These are phyloP conservation scores for Apodemia hepburni DNA, from an alignment of 2,888 invertebrate species.

Conservation along the genomic window DNA sequence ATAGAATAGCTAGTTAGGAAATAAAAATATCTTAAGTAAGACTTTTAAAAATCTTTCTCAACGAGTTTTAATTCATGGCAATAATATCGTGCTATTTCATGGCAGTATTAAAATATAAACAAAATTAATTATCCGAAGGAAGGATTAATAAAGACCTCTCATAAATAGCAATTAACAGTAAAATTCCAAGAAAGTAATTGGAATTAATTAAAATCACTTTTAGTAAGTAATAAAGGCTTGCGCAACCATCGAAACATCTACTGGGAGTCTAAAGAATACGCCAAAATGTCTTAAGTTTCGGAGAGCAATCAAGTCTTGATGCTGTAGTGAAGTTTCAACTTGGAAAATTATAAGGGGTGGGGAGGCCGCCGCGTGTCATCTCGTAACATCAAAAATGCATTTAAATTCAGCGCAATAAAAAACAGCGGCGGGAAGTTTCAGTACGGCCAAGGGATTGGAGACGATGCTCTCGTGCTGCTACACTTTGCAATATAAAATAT, in stretches of 20 bases:
- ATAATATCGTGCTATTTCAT: neutral
- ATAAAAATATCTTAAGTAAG: too few relatives aligned
- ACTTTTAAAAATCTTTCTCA: neutral
- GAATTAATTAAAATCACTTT: slow-evolving; percentile 71
- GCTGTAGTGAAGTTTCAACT: slow-evolving; percentile 79
- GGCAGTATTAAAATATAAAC: slow-evolving; percentile 5
- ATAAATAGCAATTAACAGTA: slow-evolving; percentile 24
- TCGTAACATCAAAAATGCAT: slow-evolving; percentile 82
- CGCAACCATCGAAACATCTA: slow-evolving; percentile 64
- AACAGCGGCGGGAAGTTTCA: slow-evolving; percentile 75
- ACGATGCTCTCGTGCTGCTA: slow-evolving; percentile 50
- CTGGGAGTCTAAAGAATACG: slow-evolving; percentile 77
- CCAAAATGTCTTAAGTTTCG: slow-evolving; percentile 79
- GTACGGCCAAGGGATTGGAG: slow-evolving; percentile 68
- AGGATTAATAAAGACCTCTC: slow-evolving; percentile 14
- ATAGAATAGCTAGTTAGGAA: too few relatives aligned
- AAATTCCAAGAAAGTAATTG: slow-evolving; percentile 47
- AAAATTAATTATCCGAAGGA: slow-evolving; percentile 7
- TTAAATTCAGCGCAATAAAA: slow-evolving; percentile 80
- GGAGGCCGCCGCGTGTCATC: slow-evolving; percentile 79
- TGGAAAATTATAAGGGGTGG: slow-evolving; percentile 76
- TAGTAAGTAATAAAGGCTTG: slow-evolving; percentile 72
- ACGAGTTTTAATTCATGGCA: neutral
- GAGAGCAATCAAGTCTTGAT: slow-evolving; percentile 80
- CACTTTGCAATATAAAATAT: slow-evolving; percentile 58